Conservation (phyloP, 2,797 vertebrate genomes). For the Paedocypris micromegethes region DNA sequence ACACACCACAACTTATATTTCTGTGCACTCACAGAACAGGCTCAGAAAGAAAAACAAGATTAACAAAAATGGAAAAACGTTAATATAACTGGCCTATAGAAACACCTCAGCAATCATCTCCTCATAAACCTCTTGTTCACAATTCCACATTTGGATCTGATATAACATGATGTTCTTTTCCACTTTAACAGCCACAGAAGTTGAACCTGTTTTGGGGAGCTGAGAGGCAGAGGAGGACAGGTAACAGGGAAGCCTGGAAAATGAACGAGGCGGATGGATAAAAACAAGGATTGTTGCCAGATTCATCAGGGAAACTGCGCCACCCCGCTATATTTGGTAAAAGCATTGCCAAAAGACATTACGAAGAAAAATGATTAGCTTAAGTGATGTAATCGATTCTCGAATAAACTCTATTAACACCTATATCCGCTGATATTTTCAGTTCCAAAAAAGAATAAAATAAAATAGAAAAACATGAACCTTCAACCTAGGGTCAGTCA, state of each 20-base stretch:
- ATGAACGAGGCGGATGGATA: constrained; percentile 26
- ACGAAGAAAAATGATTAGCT: background rate
- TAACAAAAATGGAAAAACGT: constrained; percentile 24
- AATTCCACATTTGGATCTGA: constrained; percentile 52
- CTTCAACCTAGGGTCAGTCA: background rate
- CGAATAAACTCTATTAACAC: too few species aligned
- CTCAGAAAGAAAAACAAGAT: constrained; percentile 32
- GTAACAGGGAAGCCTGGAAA: constrained; percentile 39
- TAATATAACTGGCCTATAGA: constrained; percentile 17
- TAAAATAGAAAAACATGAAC: too few species aligned
- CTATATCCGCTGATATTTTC: too few species aligned
- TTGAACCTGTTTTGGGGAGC: constrained; percentile 36
- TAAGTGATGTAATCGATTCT: background rate
- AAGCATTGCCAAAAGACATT: constrained; percentile 6
- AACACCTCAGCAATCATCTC: constrained; percentile 34
- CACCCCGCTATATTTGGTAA: constrained; percentile 22
- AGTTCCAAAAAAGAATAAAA: too few species aligned
- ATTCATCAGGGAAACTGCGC: constrained; percentile 22
- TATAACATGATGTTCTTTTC: constrained; percentile 42
- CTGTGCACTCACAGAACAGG: background rate
- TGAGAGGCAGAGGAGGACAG: constrained; percentile 20
- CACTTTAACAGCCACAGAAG: constrained; percentile 24
- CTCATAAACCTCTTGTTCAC: constrained; percentile 47
- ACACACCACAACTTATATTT: too few species aligned
- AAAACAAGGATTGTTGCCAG: constrained; percentile 24